Percentiles rank a stretch among this genome's conserved stretches.
phyloP scores from a whole-genome alignment of 2,797 vertebrate species.

The Echeneis naucrates region DNA sequence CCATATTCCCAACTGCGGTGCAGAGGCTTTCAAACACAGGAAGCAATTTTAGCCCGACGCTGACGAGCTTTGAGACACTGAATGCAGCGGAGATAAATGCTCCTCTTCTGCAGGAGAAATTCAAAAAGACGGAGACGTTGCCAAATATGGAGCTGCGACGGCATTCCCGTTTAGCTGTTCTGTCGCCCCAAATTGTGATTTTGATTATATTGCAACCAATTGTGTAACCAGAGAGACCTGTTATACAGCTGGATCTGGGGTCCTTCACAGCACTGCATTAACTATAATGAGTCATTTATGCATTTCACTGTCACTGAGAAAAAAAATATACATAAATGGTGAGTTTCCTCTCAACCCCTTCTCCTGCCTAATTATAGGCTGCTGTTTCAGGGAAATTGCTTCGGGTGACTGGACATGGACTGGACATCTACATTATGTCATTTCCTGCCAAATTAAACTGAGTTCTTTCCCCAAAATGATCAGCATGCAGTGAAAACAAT shows the following conservation, averaged over 20 bases:
- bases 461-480: slow-evolving; percentile 28
- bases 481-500: slow-evolving; percentile 2
- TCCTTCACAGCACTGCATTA: too few species aligned
- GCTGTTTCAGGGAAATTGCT: not conserved
- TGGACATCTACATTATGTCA: not conserved
- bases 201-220: too few species aligned
- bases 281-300: not conserved
- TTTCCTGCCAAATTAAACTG: slow-evolving; percentile 22
- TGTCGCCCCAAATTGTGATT: not conserved
- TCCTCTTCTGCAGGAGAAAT: slow-evolving; percentile 1
- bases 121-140: slow-evolving; percentile 18
- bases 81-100: slow-evolving; percentile 32
- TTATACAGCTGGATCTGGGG: too few species aligned
- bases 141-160: not conserved
- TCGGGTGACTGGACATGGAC: not conserved
- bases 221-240: too few species aligned
- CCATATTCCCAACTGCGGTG: slow-evolving; percentile 51
- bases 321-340: too few species aligned
- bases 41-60: slow-evolving; percentile 36
- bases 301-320: too few species aligned
- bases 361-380: too few species aligned
- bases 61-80: slow-evolving; percentile 16
- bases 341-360: too few species aligned
- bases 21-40: slow-evolving; percentile 35
- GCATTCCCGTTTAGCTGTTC: not conserved